Percentiles rank a stretch among this genome's conserved stretches.
These are phyloP conservation scores for Orestias chungarensis DNA, from an alignment of 2,797 vertebrate species.

Conservation along the genomic window DNA sequence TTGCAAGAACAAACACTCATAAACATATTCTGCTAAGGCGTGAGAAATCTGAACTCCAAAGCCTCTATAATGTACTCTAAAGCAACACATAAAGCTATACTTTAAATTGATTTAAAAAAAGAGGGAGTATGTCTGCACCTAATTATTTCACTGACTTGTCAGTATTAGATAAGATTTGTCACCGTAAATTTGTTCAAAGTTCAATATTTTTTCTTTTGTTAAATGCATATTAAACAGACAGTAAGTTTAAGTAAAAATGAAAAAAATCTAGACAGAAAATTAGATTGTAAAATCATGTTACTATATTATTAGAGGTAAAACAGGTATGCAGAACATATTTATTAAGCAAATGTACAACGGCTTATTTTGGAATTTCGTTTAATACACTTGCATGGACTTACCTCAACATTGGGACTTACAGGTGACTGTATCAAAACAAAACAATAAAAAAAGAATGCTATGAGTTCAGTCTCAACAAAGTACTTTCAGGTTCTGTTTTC, in stretches of 20 bases:
- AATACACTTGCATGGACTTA: constrained; percentile 70
- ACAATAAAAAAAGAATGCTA: not conserved
- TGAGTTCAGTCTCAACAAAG: not conserved
- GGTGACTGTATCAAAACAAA: constrained; percentile 80
- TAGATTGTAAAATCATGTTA: not conserved
- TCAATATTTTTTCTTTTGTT: not conserved
- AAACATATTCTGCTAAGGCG: too few relatives aligned
- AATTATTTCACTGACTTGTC: not conserved
- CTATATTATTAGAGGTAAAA: not conserved
- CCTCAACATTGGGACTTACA: constrained; percentile 91
- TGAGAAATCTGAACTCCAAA: too few relatives aligned
- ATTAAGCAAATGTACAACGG: not conserved
- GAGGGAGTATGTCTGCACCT: not conserved
- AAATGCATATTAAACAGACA: not conserved
- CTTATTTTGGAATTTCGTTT: not conserved
- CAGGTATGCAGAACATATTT: not conserved
- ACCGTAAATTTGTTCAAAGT: not conserved
- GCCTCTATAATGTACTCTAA: not conserved
- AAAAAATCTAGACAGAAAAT: not conserved
- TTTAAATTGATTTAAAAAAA: too few relatives aligned
- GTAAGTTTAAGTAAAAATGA: not conserved
- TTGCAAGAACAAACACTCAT: too few relatives aligned
- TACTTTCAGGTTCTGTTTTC: not conserved
- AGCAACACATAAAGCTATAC: not conserved
- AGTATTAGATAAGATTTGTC: not conserved